Percentiles rank a stretch among this genome's conserved stretches.
These are phyloP conservation scores for Ricordea florida DNA, from an alignment of 92 coral and sea anemone species.

Conservation along the genomic window DNA sequence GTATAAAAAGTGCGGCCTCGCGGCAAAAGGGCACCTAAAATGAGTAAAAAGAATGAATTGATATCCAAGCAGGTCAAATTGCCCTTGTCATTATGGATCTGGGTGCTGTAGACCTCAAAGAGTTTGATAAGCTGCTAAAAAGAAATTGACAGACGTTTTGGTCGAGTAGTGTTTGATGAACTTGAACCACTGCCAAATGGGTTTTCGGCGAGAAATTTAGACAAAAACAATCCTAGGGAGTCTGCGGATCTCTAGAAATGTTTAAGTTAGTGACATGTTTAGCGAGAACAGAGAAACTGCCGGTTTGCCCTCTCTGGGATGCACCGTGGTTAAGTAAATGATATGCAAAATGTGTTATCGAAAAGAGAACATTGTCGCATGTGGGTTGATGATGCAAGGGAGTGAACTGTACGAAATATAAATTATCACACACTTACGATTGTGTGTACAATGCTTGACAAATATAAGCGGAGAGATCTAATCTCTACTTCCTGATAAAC, in stretches of 20 bases:
- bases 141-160: background rate
- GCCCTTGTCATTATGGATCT: too few relatives aligned
- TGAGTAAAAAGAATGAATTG: background rate
- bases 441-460: slow-evolving; percentile 6
- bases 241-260: too few relatives aligned
- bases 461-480: background rate
- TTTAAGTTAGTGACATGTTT: too few relatives aligned
- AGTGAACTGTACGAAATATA: background rate
- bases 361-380: background rate
- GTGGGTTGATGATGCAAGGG: background rate
- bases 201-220: background rate
- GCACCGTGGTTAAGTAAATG: too few relatives aligned
- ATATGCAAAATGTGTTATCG: too few relatives aligned
- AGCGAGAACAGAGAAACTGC: too few relatives aligned
- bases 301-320: too few relatives aligned
- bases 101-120: background rate
- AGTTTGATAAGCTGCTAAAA: background rate
- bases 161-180: background rate
- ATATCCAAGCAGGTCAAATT: background rate
- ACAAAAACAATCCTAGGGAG: too few relatives aligned
- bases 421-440: slow-evolving; percentile 1
- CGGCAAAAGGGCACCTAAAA: background rate
- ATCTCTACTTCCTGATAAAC: slow-evolving; percentile 41
- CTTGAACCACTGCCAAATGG: background rate
- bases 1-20: background rate